Evolutionary conservation across 2,888 invertebrate genomes (phyloP).

Genomic region (Julus scandinavius): DNA sequence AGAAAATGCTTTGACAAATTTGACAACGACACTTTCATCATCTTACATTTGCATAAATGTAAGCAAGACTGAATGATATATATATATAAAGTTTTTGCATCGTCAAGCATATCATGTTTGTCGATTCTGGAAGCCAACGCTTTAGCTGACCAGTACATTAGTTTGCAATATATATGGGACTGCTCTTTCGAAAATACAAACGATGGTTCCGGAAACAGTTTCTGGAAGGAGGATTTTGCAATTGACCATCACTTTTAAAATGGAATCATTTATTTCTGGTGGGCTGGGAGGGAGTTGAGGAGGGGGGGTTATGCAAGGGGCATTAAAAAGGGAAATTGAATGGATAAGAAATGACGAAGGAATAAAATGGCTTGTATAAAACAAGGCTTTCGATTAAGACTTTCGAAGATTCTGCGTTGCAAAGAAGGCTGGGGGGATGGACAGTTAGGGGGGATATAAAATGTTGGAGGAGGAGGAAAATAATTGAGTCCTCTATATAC

Average conservation of each 20-base stretch:
- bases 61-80: no score
- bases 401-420: constrained; percentile 6
- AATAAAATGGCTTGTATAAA: constrained; percentile 5
- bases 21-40: no score
- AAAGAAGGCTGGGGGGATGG: not conserved
- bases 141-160: not conserved
- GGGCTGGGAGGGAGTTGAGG: not conserved
- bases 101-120: not conserved
- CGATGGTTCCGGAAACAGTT: constrained; percentile 29
- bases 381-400: constrained; percentile 42
- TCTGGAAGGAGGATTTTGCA: constrained; percentile 32
- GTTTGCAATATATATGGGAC: not conserved
- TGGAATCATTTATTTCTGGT: constrained; percentile 13
- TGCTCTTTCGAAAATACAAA: not conserved
- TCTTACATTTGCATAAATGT: no score
- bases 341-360: constrained; percentile 42
- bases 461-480: not conserved
- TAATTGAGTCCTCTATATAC: constrained; percentile 30
- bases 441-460: not conserved
- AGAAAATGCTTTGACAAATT: no score
- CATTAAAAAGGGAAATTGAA: constrained; percentile 39
- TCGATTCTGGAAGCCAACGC: not conserved
- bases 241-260: constrained; percentile 39
- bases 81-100: not conserved
- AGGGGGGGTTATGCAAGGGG: not conserved